Conservation (phyloP, 2,888 invertebrate species). For the Eupithecia centaureata region DNA sequence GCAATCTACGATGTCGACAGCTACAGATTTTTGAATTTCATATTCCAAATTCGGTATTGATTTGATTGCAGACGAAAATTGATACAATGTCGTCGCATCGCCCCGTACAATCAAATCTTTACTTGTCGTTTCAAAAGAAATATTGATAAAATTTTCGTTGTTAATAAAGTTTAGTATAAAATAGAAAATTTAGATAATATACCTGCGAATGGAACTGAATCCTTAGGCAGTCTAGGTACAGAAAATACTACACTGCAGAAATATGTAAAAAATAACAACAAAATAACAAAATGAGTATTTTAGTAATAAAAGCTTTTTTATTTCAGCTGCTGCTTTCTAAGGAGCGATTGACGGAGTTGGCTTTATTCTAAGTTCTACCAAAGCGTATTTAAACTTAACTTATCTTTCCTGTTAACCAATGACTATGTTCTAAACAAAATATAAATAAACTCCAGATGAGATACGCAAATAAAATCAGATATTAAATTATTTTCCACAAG, state of each 20-base stretch:
- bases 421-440: conserved; percentile 72
- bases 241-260: not conserved
- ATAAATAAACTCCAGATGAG: conserved; percentile 44
- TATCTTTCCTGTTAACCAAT: conserved; percentile 65
- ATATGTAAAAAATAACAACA: not conserved
- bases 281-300: not conserved
- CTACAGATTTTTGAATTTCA: not conserved
- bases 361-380: conserved; percentile 63
- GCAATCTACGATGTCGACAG: conserved; percentile 6
- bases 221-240: not conserved
- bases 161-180: too few relatives aligned
- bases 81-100: not conserved
- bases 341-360: conserved; percentile 65
- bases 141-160: too few relatives aligned
- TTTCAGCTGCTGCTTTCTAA: conserved; percentile 82
- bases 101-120: not conserved
- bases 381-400: conserved; percentile 58
- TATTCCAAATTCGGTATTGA: not conserved
- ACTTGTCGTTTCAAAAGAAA: too few relatives aligned
- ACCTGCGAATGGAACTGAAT: not conserved
- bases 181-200: too few relatives aligned
- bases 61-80: not conserved
- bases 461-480: conserved; percentile 38
- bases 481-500: conserved; percentile 47
- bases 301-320: conserved; percentile 37